These are phyloP conservation scores for Synergus laeviventris DNA, from an alignment of 2,888 invertebrate genomes.

Conservation along the genomic window DNA sequence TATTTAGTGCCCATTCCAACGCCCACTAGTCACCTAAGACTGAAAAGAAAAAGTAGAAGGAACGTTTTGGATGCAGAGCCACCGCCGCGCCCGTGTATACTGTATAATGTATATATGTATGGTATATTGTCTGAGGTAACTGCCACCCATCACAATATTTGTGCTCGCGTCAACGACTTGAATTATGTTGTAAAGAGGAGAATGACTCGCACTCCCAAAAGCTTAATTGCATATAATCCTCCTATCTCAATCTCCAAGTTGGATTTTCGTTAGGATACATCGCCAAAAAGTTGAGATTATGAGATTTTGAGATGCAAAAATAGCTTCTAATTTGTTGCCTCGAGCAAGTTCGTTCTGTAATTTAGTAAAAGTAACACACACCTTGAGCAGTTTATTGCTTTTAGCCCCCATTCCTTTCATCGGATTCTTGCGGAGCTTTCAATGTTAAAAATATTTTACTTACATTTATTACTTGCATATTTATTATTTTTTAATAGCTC, in stretches of 20 bases:
- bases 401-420: not conserved
- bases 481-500: not conserved
- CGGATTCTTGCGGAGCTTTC: not conserved
- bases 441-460: not conserved
- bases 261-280: too few relatives aligned
- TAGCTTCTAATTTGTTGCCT: not conserved
- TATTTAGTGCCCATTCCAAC: constrained; percentile 66
- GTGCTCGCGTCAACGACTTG: constrained; percentile 65
- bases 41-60: constrained; percentile 3
- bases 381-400: not conserved
- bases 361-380: not conserved
- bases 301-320: too few relatives aligned
- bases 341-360: not conserved
- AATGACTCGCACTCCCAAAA: constrained; percentile 25
- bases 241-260: not conserved
- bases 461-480: too few relatives aligned
- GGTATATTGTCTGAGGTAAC: constrained; percentile 51
- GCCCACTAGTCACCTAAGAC: constrained; percentile 64
- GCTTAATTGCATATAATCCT: constrained; percentile 13
- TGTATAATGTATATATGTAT: too few relatives aligned
- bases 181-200: constrained; percentile 64
- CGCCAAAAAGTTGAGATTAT: too few relatives aligned
- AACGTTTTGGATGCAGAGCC: constrained; percentile 36
- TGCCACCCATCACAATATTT: constrained; percentile 69
- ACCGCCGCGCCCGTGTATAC: constrained; percentile 26